These are phyloP conservation scores for Euura saliciscinereae DNA, from an alignment of 1,140 invertebrate species.

Conservation along the genomic window DNA sequence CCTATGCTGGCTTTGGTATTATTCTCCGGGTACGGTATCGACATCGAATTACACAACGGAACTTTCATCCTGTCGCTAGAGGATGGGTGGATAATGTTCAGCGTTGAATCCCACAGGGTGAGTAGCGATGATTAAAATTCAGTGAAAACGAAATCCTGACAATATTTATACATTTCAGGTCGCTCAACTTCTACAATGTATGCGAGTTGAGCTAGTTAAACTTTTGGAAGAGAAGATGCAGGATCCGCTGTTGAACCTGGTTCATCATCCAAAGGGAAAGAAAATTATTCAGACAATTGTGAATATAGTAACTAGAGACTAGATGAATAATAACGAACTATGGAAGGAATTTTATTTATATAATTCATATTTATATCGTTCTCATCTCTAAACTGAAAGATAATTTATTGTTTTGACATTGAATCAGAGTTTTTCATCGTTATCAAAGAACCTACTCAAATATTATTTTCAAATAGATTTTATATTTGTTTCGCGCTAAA, in stretches of 20 bases:
- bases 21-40: slow-evolving; percentile 76
- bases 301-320: slow-evolving; percentile 68
- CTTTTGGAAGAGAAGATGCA: slow-evolving; percentile 82
- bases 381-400: no score
- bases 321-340: slow-evolving; percentile 10
- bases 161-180: slow-evolving; percentile 57
- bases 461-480: not conserved
- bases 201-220: slow-evolving; percentile 74
- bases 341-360: not conserved
- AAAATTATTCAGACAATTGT: slow-evolving; percentile 82
- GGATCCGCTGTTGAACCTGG: slow-evolving; percentile 77
- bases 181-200: slow-evolving; percentile 78
- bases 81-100: slow-evolving; percentile 85
- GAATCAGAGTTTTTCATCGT: not conserved
- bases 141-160: not conserved
- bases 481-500: not conserved
- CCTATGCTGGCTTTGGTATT: slow-evolving; percentile 79
- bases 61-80: slow-evolving; percentile 78
- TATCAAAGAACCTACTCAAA: not conserved
- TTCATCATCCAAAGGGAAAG: slow-evolving; percentile 76
- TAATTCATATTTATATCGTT: not conserved
- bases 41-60: slow-evolving; percentile 75
- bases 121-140: slow-evolving; percentile 15
- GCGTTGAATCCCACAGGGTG: slow-evolving; percentile 76
- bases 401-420: no score